These are phyloP conservation scores for Acromyrmex heyeri DNA, from an alignment of 1,140 invertebrate genomes.

Conservation along the genomic window DNA sequence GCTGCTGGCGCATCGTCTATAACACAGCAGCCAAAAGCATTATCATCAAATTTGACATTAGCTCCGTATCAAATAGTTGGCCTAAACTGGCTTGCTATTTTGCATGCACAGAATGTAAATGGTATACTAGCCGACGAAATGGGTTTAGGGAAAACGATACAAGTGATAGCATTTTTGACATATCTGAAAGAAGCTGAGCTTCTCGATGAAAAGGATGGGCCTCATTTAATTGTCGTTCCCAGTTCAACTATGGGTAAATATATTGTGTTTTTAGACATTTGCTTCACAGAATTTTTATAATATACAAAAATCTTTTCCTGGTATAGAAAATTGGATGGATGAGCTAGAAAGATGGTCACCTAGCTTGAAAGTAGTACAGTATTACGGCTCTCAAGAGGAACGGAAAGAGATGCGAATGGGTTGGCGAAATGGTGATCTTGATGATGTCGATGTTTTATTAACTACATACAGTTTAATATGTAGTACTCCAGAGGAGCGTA, in stretches of 20 bases:
- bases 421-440: conserved; percentile 92
- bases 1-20: conserved; percentile 89
- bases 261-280: conserved; percentile 6
- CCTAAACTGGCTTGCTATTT: conserved; percentile 96
- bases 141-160: conserved; percentile 97
- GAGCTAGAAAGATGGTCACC: conserved; percentile 96
- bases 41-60: conserved; percentile 89
- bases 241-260: conserved; percentile 94
- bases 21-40: conserved; percentile 88
- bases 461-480: conserved; percentile 95
- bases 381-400: conserved; percentile 96
- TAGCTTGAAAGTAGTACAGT: conserved; percentile 92
- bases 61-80: conserved; percentile 97
- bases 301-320: conserved; percentile 3
- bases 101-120: conserved; percentile 96
- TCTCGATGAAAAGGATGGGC: conserved; percentile 88
- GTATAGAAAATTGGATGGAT: conserved; percentile 91
- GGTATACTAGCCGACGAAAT: conserved; percentile 97
- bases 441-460: conserved; percentile 93
- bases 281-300: not conserved
- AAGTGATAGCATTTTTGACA: conserved; percentile 96
- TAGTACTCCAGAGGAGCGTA: conserved; percentile 95
- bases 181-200: conserved; percentile 92
- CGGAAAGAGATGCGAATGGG: conserved; percentile 91
- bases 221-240: conserved; percentile 96